Evolutionary conservation across 35 echinoderm and acorn worm species (phyloP), one percentile per base, ranked within the genome.

Genomic region (Ophioderma brevispina): DNA sequence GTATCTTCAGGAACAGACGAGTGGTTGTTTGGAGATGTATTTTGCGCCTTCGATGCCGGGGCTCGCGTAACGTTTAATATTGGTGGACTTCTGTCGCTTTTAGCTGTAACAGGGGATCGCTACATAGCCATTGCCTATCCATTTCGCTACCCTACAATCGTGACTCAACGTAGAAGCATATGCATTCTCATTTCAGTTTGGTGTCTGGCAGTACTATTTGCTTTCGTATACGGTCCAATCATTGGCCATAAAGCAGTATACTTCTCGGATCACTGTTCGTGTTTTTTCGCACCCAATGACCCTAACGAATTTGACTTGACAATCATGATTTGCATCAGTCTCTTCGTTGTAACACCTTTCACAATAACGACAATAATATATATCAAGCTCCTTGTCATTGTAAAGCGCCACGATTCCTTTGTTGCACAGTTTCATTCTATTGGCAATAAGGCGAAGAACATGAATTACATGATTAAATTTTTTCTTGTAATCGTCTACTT

Each of bases 61-160:
- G 13, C 31, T 25, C 37, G 10, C 0, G 32, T 1, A 18, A 17
- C 33, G 13, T 85, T 36, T 23, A 0, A 37, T 55, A 70, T 35
- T 19, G 21, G 52, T 23, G 63, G 5, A 10, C 8, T 63, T 0
- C 70, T 75, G 23, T 85, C 83, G 15, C 32, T 75, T 0, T 32
- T 75, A 0, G 32, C 37, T 0, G 15, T 85, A 21, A 85, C 46
- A 15, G 36, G 18, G 0, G 83, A 85, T 70, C 83, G 83, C 5
- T 85, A 64, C 52, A 32, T 85, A 18, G 46, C 83, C 32, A 85
- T 85, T 33, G 46, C 32, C 15, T 85, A 36, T 59, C 37, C 83
- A 52, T 55, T 85, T 37, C 46, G 35, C 19, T 85, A 85, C 36
- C 81, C 81, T 1, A 83, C 37, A 33, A n/a, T 83, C 39, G 50